Evolutionary conservation across 2,797 vertebrate genomes (phyloP).

Genomic region (Crenichthys baileyi): DNA sequence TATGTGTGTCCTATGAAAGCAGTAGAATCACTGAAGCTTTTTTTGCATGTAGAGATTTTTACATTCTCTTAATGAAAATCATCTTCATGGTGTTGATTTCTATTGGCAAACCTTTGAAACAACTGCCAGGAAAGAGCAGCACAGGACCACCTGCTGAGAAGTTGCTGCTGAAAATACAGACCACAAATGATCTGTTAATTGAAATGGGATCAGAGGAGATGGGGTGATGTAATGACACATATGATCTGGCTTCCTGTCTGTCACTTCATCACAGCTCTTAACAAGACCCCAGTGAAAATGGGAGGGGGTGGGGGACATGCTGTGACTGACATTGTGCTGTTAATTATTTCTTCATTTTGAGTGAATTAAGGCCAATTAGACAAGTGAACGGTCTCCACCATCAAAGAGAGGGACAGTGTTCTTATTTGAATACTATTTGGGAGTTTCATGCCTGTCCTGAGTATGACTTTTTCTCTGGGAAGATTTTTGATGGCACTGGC

Average conservation of each 20-base stretch:
- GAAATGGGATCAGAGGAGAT: conserved; percentile 78
- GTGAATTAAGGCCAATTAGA: conserved; percentile 85
- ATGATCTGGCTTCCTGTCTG: conserved; percentile 80
- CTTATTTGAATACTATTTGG: neutral
- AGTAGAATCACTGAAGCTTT: neutral
- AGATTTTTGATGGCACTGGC: neutral
- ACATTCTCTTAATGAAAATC: neutral
- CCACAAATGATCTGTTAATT: conserved; percentile 78
- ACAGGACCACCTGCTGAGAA: conserved; percentile 44
- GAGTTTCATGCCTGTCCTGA: neutral
- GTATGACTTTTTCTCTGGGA: neutral
- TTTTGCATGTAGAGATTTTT: neutral
- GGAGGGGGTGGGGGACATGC: conserved; percentile 7
- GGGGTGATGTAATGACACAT: conserved; percentile 70
- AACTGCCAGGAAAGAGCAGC: conserved; percentile 55
- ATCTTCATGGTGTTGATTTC: conserved; percentile 7
- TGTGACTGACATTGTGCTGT: conserved; percentile 86
- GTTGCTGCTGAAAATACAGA: conserved; percentile 23
- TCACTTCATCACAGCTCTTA: conserved; percentile 91
- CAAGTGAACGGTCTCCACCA: conserved; percentile 46
- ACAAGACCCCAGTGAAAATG: conserved; percentile 86
- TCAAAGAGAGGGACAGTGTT: conserved; percentile 1
- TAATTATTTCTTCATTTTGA: conserved; percentile 90
- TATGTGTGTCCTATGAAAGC: neutral
- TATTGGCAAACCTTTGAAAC: conserved; percentile 8